Evolutionary conservation across 1,140 invertebrate genomes (phyloP).

Genomic region (Leptinotarsa lineolata): DNA sequence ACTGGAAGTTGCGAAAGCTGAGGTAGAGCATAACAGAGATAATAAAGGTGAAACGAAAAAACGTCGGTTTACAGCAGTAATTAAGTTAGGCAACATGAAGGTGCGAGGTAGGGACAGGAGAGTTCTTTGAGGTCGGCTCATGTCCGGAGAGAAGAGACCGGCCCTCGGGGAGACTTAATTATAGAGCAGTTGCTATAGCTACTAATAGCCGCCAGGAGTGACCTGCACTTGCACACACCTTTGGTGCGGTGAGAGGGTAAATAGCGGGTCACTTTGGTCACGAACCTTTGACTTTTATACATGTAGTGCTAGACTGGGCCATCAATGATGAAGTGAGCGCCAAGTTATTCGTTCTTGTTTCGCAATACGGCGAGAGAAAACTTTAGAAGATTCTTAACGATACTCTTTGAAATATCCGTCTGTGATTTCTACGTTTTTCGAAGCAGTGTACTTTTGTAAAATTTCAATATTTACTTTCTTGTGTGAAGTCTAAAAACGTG

Average conservation of each 20-base stretch:
- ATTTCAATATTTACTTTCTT: too few relatives aligned
- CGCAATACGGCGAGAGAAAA: too few relatives aligned
- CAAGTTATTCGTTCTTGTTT: too few relatives aligned
- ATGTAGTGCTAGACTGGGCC: background rate
- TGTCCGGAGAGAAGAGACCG: constrained; percentile 34
- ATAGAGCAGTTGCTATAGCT: constrained; percentile 50
- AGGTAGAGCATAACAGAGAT: constrained; percentile 45
- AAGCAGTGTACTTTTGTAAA: too few relatives aligned
- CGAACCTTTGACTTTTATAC: constrained; percentile 11
- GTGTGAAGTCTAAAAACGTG: too few relatives aligned
- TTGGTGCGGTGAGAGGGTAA: constrained; percentile 34
- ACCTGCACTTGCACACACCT: constrained; percentile 46
- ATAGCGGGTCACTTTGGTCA: constrained; percentile 34
- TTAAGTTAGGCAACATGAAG: constrained; percentile 43
- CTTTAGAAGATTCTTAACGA: too few relatives aligned
- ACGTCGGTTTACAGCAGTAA: constrained; percentile 37
- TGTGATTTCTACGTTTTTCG: too few relatives aligned
- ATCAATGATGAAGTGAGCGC: background rate
- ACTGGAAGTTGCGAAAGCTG: constrained; percentile 17
- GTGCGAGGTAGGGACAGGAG: constrained; percentile 43
- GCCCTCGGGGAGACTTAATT: constrained; percentile 45
- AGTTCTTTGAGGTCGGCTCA: constrained; percentile 45
- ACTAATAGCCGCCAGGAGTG: constrained; percentile 46
- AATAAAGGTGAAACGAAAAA: constrained; percentile 47
- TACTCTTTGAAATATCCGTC: too few relatives aligned